Base-by-base conservation (phyloP, 53 echinoderm and acorn worm species). In the Stichopus horrens region DNA sequence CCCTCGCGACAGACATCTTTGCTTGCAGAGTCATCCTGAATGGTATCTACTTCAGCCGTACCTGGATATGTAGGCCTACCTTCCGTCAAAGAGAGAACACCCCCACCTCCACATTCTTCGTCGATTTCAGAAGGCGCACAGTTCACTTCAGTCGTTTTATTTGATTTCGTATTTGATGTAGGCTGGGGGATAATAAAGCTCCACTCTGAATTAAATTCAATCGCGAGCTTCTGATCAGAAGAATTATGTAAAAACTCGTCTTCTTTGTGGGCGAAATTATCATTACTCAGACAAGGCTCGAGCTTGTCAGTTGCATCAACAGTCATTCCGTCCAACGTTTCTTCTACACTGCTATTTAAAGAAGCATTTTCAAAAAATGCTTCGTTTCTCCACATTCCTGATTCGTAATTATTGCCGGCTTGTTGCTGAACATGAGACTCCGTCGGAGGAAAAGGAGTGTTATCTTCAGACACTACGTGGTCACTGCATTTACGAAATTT, bases 351-450 rank as follows among this genome's bases (percentile, higher is more conserved):
- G 16, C 52, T 51, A 23, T 21, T 9, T 10, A 57, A 8, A 0
- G 65, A 52, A 66, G 66, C 9, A 67, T 51, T 85, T 13, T 67
- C 85, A 66, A 85, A 85, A 6, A 85, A 85, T 11, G 85, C 85
- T 11, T 21, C 23, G 65, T 85, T 85, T 8, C 66, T 85, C 85
- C 85, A 85, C 10, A 85, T 85, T 2, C 85, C 85, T 5, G 85
- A 85, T 52, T 85, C 85, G 52, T 66, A 85, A 23, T 52, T 37
- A 59, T 52, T 59, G 14, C 52, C 37, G 0, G 67, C 66, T 66
- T 65, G 37, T 66, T 21, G 85, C 5, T 65, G 14, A n/a, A 85
- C 52, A 66, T 85, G 67, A 21, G 52, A 59, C 9, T 10, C 65
- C 6, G 23, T 18, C 21, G 66, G 10, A 9, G 66, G 66, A 23